Percentiles rank a stretch among this genome's conserved stretches.
Evolutionary conservation across 2,888 invertebrate genomes (phyloP).

Genomic region (Hybos culiciformis): DNA sequence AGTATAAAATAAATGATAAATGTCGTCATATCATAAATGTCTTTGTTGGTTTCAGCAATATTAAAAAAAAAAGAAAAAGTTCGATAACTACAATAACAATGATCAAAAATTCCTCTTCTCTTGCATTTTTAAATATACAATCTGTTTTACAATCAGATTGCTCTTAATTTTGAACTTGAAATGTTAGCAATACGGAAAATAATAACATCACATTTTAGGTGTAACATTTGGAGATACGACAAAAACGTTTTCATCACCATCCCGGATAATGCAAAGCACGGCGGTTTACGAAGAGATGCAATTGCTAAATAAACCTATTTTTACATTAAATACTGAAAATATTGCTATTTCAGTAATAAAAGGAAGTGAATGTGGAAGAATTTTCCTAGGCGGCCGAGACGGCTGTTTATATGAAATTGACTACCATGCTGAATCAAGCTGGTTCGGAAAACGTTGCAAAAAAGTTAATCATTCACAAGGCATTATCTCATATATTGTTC

Average conservation of each 20-base stretch:
- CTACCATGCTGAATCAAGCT: slow-evolving; percentile 83
- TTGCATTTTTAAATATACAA: background rate
- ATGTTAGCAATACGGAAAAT: background rate
- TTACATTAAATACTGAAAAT: slow-evolving; percentile 81
- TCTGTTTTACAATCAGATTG: no score
- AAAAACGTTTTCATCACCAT: slow-evolving; percentile 24
- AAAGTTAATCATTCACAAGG: slow-evolving; percentile 90
- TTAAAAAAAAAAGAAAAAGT: no score
- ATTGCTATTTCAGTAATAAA: slow-evolving; percentile 69
- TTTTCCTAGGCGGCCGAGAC: slow-evolving; percentile 91
- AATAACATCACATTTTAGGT: slow-evolving; percentile 14
- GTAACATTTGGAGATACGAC: slow-evolving; percentile 31
- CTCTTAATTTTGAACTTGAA: background rate
- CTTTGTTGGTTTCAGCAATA: no score
- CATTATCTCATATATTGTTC: slow-evolving; percentile 73
- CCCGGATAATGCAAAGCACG: slow-evolving; percentile 17
- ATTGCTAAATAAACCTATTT: slow-evolving; percentile 86
- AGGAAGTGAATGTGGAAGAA: slow-evolving; percentile 69
- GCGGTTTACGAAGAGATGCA: slow-evolving; percentile 60
- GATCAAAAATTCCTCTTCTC: background rate
- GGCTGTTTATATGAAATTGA: slow-evolving; percentile 88
- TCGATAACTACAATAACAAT: no score
- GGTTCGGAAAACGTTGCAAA: slow-evolving; percentile 91
- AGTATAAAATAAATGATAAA: no score
- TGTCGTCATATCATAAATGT: no score